A percentile compares a stretch with the other conserved stretches of the same genome.
phyloP scores from a whole-genome alignment of 2,113 vertebrate species.

The Onychostruthus taczanowskii region DNA sequence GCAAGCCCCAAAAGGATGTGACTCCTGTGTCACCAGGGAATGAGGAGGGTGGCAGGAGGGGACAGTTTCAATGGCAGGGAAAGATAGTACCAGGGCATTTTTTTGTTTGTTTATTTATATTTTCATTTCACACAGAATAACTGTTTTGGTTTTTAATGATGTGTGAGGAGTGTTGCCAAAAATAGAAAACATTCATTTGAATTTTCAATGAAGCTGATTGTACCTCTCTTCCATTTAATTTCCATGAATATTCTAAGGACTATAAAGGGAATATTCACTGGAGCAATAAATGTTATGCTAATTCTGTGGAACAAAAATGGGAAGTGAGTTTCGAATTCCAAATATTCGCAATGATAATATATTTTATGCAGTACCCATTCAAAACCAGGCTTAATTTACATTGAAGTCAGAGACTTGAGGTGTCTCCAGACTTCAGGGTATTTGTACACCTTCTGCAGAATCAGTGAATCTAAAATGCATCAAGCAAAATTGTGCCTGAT shows the following conservation, averaged over 20 bases:
- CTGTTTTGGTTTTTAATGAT: constrained; percentile 25
- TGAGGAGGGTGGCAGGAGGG: background rate
- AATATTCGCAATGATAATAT: background rate
- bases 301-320: constrained; percentile 11
- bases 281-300: constrained; percentile 42
- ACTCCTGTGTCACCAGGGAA: background rate
- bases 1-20: background rate
- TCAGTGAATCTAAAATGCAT: background rate
- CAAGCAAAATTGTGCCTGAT: background rate
- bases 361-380: background rate
- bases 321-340: background rate
- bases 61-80: background rate
- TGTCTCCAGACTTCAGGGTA: background rate
- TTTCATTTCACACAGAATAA: background rate
- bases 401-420: background rate
- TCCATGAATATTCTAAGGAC: constrained; percentile 32
- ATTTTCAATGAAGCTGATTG: constrained; percentile 45
- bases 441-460: background rate
- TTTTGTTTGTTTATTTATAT: constrained; percentile 24
- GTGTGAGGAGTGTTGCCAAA: constrained; percentile 8
- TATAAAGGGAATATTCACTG: constrained; percentile 40
- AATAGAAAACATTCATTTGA: constrained; percentile 35
- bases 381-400: background rate
- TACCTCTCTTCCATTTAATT: constrained; percentile 29
- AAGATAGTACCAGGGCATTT: background rate